Evolutionary conservation across 2,797 vertebrate species (phyloP), one percentile per base, ranked within the genome.

Genomic region (Oryzias dopingdopingensis): DNA sequence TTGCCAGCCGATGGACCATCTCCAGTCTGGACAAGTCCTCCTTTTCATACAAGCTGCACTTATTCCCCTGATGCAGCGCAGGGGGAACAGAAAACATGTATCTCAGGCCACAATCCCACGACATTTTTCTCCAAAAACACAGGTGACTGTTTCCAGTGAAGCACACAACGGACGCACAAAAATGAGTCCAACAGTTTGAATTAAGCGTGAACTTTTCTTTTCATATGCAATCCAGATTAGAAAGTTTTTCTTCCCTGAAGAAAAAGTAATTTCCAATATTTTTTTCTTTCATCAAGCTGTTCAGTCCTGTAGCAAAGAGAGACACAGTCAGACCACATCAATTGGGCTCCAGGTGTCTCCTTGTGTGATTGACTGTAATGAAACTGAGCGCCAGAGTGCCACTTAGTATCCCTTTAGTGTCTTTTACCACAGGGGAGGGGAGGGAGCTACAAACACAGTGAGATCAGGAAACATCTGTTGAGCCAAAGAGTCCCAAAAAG

Each of bases 81-180:
- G 95, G 94, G 84, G 96, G 86, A 81, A 95, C 90, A 78, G 94
- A 92, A 77, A 98, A 98, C 75, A 98, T 88, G 86, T 95, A 94
- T 89, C 88, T 96, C 81, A 98, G 94, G 82, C 96, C 96, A 84
- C 96, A 97, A 42, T 96, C 96, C 95, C 95, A 98, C 83, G 95
- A 95, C 95, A 98, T 97, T 74, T 59, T 46, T 2, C 32, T 37
- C 32, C 32, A 37, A 37, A 37, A 37, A 13, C 29, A 10, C 8
- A 32, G 29, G 8, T 32, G 45, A 23, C n/a, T 44, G 10, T 44
- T 8, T 17, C 6, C 24, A 6, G 24, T 26, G 24, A 26, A 6
- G 4, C 24, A 26, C 29, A 10, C 26, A 32, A 32, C 26, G 60
- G 13, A 37, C 61, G 56, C 59, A 58, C 55, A 65, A 57, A 44